These are phyloP conservation scores for Cantharis nigra DNA, from an alignment of 2,888 invertebrate genomes.

Conservation along the genomic window DNA sequence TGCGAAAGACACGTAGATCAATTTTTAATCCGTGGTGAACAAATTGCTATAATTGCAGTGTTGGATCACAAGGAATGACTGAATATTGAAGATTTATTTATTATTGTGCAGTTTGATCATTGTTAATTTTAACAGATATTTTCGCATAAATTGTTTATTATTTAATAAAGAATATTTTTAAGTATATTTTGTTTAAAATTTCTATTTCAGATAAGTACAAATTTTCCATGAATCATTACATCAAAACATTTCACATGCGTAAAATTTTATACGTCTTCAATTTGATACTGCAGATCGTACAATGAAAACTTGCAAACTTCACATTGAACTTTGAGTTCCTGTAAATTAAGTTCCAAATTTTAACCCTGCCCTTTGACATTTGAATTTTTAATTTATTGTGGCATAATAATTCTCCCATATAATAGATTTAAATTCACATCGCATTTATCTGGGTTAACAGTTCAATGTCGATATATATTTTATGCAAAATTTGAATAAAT, in stretches of 20 bases:
- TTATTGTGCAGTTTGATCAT: background rate
- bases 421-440: slow-evolving; percentile 12
- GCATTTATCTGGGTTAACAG: slow-evolving; percentile 18
- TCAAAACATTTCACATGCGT: background rate
- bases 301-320: background rate
- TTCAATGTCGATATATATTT: slow-evolving; percentile 20
- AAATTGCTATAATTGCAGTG: slow-evolving; percentile 64
- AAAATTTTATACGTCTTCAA: background rate
- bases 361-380: slow-evolving; percentile 12
- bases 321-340: background rate
- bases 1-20: slow-evolving; percentile 71
- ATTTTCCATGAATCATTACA: background rate
- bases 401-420: slow-evolving; percentile 5
- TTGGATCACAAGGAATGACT: slow-evolving; percentile 40
- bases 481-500: slow-evolving; percentile 6
- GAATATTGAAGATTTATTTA: background rate
- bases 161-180: background rate
- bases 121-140: background rate
- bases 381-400: slow-evolving; percentile 1
- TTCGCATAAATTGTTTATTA: too few species aligned
- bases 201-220: background rate
- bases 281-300: background rate
- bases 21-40: slow-evolving; percentile 76
- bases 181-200: background rate
- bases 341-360: slow-evolving; percentile 1